phyloP scores from a whole-genome alignment of 2,797 vertebrate species.

The Rhinichthys osculus region DNA sequence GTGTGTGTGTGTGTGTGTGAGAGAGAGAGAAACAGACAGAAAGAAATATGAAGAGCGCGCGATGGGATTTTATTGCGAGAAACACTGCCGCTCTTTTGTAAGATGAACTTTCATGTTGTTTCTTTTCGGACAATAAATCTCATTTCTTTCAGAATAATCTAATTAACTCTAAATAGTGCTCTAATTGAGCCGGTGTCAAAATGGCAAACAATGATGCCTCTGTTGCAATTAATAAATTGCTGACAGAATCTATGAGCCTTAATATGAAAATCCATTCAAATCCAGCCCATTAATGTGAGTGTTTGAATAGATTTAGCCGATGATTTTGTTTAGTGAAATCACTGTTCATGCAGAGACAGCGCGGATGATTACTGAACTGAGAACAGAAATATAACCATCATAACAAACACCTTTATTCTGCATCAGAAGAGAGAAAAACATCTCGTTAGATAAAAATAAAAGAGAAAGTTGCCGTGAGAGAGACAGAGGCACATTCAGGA shows the following conservation, averaged over 20 bases:
- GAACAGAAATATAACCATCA: conserved; percentile 88
- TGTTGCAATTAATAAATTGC: conserved; percentile 99
- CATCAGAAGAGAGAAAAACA: conserved; percentile 85
- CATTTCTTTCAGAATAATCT: conserved; percentile 80
- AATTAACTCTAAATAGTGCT: conserved; percentile 96
- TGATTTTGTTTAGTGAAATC: conserved; percentile 89
- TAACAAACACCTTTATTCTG: conserved; percentile 89
- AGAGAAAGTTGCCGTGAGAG: conserved; percentile 79
- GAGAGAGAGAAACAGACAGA: conserved; percentile 22
- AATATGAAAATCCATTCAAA: conserved; percentile 98
- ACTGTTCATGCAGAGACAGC: conserved; percentile 40
- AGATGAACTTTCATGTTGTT: conserved; percentile 70
- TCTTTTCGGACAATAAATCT: conserved; percentile 78
- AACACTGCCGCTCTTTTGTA: conserved; percentile 52
- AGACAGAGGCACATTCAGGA: conserved; percentile 81
- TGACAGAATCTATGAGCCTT: conserved; percentile 99
- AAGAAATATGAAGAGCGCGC: conserved; percentile 31
- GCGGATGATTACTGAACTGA: conserved; percentile 70
- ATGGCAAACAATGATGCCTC: conserved; percentile 98
- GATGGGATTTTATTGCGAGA: conserved; percentile 42
- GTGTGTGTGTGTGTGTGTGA: not conserved
- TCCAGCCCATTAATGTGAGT: conserved; percentile 94
- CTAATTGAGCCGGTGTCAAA: conserved; percentile 97
- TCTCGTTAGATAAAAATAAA: conserved; percentile 88
- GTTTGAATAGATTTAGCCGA: conserved; percentile 90